Evolutionary conservation across 2,113 vertebrate species (phyloP).

Genomic region (Seriola aureovittata): DNA sequence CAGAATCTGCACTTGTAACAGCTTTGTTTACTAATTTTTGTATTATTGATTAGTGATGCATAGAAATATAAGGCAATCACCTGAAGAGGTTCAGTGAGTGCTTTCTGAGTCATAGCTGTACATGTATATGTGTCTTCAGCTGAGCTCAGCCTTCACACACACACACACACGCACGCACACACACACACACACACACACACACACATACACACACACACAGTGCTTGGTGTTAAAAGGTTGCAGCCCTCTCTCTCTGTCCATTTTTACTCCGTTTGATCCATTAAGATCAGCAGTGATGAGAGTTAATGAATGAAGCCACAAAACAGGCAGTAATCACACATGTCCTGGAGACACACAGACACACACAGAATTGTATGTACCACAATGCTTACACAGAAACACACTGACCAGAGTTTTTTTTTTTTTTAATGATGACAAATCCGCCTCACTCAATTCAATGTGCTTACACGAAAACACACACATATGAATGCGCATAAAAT

Average conservation of each 20-base stretch:
- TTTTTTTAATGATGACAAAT: background rate
- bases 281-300: slow-evolving; percentile 84
- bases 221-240: slow-evolving; percentile 73
- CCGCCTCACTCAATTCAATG: background rate
- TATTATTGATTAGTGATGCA: background rate
- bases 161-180: slow-evolving; percentile 7
- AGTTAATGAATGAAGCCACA: slow-evolving; percentile 80
- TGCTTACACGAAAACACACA: background rate
- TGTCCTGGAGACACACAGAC: slow-evolving; percentile 38
- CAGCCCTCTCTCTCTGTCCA: slow-evolving; percentile 68
- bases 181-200: background rate
- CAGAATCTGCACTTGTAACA: background rate
- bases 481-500: background rate
- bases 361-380: background rate
- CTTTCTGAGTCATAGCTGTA: no score
- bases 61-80: background rate
- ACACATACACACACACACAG: slow-evolving; percentile 13
- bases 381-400: background rate
- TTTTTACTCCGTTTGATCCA: slow-evolving; percentile 83
- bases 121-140: no score
- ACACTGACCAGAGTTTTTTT: background rate
- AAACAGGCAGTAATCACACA: slow-evolving; percentile 75
- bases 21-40: background rate
- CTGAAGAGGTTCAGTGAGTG: no score
- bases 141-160: background rate